Evolutionary conservation across 2,888 invertebrate genomes (phyloP), one percentile per base, ranked within the genome.

Genomic region (Cheilosia soror): DNA sequence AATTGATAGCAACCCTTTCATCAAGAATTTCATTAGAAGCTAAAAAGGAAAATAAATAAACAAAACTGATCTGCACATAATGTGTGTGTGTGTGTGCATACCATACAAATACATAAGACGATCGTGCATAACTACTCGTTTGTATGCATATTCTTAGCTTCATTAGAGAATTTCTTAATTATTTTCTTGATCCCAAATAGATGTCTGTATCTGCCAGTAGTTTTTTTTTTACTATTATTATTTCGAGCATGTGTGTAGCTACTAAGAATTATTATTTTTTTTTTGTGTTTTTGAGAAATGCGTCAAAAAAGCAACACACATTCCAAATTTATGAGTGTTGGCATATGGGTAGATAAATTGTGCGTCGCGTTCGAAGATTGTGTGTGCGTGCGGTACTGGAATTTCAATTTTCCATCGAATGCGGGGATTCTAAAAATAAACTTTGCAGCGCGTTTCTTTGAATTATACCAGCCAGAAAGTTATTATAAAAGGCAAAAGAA

Each of bases 401-500:
- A 76, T 81, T 76, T 76, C 20, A 71, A 76, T 76, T 51, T 80
- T 76, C 69, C 57, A 76, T 76, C 47, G 69, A 81, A 76, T 63
- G 66, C 49, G 40, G 55, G 63, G 63, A 63, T 63, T 76, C 81
- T 81, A 65, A 51, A 81, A 76, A 76, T 81, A 76, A 44, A 37
- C 25, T 7, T 11, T 80, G 62, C 53, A 62, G 63, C 11, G 51
- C 49, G 66, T 63, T 80, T 44, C 11, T 81, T 57, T 62, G 62
- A 63, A 76, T 58, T 69, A 53, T 40, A 58, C 6, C 9, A 63
- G 29, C 60, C 5, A 53, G 25, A 55, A 29, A 42, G 49, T 40
- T 66, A 66, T 25, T 27, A 15, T 27, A 37, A 13, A 13, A 57
- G 53, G 6, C 60, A 20, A 11, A 20, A 25, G 40, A 33, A 15